Evolutionary conservation across 1,140 invertebrate species (phyloP).

Genomic region (Cephus cinctus): DNA sequence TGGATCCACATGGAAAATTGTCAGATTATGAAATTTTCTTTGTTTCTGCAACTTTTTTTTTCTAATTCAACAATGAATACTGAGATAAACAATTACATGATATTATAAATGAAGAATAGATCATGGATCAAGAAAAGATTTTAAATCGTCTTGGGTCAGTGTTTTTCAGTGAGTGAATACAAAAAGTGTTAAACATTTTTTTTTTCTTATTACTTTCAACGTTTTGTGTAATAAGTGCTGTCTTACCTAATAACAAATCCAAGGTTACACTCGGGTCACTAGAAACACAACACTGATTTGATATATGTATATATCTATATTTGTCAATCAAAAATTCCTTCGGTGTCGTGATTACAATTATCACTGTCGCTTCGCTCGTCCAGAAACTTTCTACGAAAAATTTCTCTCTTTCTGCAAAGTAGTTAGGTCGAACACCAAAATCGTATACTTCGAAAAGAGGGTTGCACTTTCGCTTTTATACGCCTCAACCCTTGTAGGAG

Average conservation of each 20-base stretch:
- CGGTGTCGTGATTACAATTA: neutral
- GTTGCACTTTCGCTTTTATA: constrained; percentile 31
- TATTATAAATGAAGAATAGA: no score
- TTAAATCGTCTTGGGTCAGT: neutral
- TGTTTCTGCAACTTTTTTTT: no score
- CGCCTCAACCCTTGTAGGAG: constrained; percentile 25
- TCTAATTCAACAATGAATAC: no score
- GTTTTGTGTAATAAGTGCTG: neutral
- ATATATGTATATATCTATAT: neutral
- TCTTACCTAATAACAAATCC: constrained; percentile 29
- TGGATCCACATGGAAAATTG: no score
- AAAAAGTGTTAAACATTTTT: neutral
- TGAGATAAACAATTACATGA: no score
- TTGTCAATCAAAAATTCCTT: neutral
- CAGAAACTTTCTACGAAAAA: constrained; percentile 12
- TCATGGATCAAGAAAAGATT: no score
- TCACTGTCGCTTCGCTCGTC: neutral
- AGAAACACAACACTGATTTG: constrained; percentile 25
- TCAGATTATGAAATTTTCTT: no score
- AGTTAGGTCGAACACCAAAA: constrained; percentile 7
- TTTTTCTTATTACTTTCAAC: neutral
- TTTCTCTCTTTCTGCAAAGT: constrained; percentile 8
- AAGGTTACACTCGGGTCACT: constrained; percentile 19
- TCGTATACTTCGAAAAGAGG: constrained; percentile 1
- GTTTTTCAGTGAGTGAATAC: neutral